phyloP scores from a whole-genome alignment of 2,113 vertebrate species.

The Istiophorus platypterus region DNA sequence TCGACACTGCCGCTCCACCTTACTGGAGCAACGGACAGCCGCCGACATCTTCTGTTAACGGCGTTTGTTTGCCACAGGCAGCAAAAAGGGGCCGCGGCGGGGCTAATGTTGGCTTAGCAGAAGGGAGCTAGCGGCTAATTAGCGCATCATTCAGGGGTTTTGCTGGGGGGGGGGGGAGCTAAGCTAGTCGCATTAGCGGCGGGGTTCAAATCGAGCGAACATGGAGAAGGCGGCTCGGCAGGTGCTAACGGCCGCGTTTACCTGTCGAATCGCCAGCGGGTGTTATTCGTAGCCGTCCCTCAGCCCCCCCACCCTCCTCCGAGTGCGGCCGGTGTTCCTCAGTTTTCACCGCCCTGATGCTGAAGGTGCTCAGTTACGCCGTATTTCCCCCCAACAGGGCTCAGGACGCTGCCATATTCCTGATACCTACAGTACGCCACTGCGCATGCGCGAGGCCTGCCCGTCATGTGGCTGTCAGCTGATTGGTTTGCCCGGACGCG shows the following conservation, averaged over 20 bases:
- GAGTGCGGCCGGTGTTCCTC: slow-evolving; percentile 63
- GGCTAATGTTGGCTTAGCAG: slow-evolving; percentile 55
- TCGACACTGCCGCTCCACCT: neutral
- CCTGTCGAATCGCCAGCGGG: slow-evolving; percentile 73
- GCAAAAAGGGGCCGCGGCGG: slow-evolving; percentile 27
- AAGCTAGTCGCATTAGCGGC: slow-evolving; percentile 65
- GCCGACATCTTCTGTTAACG: neutral
- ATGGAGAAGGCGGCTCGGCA: slow-evolving; percentile 55
- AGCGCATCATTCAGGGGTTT: slow-evolving; percentile 42
- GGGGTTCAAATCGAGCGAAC: slow-evolving; percentile 67
- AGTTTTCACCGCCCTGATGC: slow-evolving; percentile 69
- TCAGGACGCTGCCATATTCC: slow-evolving; percentile 88
- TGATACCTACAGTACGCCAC: slow-evolving; percentile 56
- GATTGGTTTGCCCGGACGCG: slow-evolving; percentile 73
- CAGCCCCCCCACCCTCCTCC: slow-evolving; percentile 81
- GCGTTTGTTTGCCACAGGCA: slow-evolving; percentile 53
- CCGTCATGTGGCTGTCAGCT: slow-evolving; percentile 87
- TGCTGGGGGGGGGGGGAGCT: slow-evolving; percentile 17
- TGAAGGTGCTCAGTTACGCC: slow-evolving; percentile 75
- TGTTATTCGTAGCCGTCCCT: slow-evolving; percentile 72
- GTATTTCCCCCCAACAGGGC: slow-evolving; percentile 66
- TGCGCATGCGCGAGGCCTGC: slow-evolving; percentile 76
- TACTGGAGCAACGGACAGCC: neutral
- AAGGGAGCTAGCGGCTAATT: slow-evolving; percentile 60
- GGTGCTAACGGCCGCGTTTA: slow-evolving; percentile 61